Percentiles rank a stretch among this genome's conserved stretches.
Conservation (phyloP, 2,113 vertebrate species). For the Pyrgilauda ruficollis region DNA sequence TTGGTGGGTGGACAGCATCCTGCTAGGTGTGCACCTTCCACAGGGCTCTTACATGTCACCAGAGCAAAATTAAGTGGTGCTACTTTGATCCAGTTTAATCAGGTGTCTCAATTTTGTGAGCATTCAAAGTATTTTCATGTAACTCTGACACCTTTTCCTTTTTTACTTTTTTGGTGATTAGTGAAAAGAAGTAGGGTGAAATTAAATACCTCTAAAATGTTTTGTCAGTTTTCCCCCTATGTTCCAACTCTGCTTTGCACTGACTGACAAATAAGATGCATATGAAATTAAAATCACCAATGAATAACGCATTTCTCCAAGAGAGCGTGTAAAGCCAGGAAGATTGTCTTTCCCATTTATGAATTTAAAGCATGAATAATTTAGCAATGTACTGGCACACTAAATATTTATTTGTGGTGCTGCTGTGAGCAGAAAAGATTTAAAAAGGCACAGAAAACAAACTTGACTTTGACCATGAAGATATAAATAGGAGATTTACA, state of each 20-base stretch:
- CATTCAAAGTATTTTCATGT: not conserved
- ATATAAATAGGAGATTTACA: constrained; percentile 3
- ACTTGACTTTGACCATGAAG: constrained; percentile 26
- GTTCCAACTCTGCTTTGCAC: not conserved
- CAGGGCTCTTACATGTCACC: not conserved
- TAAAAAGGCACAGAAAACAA: constrained; percentile 31
- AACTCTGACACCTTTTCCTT: not conserved
- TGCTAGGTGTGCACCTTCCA: not conserved
- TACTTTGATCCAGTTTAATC: not conserved
- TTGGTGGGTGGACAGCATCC: not conserved
- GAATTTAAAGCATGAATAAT: constrained; percentile 70
- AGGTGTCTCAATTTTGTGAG: not conserved
- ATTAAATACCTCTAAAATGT: constrained; percentile 31
- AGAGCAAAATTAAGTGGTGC: not conserved
- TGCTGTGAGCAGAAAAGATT: constrained; percentile 36
- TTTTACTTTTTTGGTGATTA: not conserved
- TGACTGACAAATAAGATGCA: constrained; percentile 22
- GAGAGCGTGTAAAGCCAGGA: constrained; percentile 45
- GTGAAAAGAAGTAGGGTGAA: not conserved
- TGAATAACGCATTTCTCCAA: constrained; percentile 43
- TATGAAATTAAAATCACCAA: constrained; percentile 27
- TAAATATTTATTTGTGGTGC: constrained; percentile 66
- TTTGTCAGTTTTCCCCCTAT: not conserved
- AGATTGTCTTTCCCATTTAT: constrained; percentile 54
- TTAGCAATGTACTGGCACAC: constrained; percentile 51